Evolutionary conservation across 2,113 vertebrate genomes (phyloP), one percentile per base, ranked within the genome.

Genomic region (Microcebus jonahi): DNA sequence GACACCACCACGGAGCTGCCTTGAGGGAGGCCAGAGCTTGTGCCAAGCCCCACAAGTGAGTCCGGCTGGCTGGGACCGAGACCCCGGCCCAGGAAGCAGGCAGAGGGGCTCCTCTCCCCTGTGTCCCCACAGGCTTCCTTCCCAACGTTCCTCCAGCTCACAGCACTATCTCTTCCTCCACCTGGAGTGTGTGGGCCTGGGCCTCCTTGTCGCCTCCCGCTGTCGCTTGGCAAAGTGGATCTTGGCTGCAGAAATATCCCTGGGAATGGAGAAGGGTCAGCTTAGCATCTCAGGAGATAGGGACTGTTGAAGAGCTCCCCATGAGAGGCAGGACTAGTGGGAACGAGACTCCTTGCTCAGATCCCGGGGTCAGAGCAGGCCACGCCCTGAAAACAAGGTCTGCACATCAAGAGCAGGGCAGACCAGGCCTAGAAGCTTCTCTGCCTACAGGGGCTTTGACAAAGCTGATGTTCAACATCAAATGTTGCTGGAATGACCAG

Each of bases 231-330:
- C 90, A 81, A 94, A 90, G 59, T 0, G 75, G 76, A 76, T 55
- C 53, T 94, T 96, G 95, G 92, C 10, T 8, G 90, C 81, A 91
- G 92, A 97, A 87, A 97, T 90, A 34, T 85, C 65, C 84, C 97
- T 98, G 95, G 53, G 75, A 97, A 94, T 55, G 0, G 2, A 94
- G 84, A 95, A 76, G 55, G 70, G 61, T 68, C 75, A 34, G 2
- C 13, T 97, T n/a, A 97, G 80, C 57, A 90, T 87, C 63, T 63
- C 18, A 21, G 91, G 67, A 91, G 57, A 75, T 7, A 55, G 0
- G 34, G 6, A 53, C 11, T 15, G 0, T 25, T 15, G 20, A 25
- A 5, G 68, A 61, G 42, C n/a, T 84, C 23, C 79, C 85, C 4
- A 1, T 4, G 31, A 75, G 4, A 79, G 63, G 25, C 29, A 50